Percentiles rank a stretch among this genome's conserved stretches.
phyloP scores from a whole-genome alignment of 2,888 invertebrate genomes.

The Rhyacophila evoluta region DNA sequence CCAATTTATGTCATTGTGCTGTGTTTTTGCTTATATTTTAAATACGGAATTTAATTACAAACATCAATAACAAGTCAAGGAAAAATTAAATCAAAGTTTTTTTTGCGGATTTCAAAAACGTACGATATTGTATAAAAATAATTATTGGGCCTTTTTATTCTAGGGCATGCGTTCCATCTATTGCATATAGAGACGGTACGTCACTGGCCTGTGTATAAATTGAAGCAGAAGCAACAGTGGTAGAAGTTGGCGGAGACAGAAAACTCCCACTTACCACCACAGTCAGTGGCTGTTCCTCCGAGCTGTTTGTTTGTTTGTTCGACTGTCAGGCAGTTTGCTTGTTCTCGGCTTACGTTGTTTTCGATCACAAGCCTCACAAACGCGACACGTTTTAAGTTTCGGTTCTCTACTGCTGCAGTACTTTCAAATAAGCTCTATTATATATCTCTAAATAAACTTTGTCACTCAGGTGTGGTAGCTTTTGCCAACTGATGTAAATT shows the following conservation, averaged over 20 bases:
- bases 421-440: neutral
- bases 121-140: no score
- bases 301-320: neutral
- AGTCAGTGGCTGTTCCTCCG: neutral
- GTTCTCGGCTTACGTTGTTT: slow-evolving; percentile 1
- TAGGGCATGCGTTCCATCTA: no score
- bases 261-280: neutral
- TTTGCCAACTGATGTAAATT: neutral
- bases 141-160: no score
- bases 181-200: no score
- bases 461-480: neutral
- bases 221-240: neutral
- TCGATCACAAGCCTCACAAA: slow-evolving; percentile 4
- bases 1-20: no score
- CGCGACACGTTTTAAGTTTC: neutral
- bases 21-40: no score
- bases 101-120: no score
- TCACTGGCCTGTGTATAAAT: no score
- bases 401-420: neutral
- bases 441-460: neutral
- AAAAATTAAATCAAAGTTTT: no score
- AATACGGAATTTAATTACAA: no score
- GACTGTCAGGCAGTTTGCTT: neutral
- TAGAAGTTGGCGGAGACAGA: neutral
- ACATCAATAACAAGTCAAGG: no score